Evolutionary conservation across 2,888 invertebrate genomes (phyloP), one percentile per base, ranked within the genome.

Genomic region (Theretra japonica): DNA sequence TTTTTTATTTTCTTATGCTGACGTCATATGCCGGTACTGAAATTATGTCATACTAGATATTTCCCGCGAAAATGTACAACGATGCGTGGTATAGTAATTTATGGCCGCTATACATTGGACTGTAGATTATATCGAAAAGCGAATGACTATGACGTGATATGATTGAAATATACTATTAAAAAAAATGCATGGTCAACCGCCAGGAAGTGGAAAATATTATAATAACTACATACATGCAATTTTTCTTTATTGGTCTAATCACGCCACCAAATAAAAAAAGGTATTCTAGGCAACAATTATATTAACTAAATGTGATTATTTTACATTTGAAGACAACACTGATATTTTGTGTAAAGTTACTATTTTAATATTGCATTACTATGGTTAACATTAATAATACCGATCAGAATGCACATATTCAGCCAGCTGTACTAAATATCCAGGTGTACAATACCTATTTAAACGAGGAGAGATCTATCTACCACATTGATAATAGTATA

Each of bases 1-100:
- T n/a, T 62, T 25, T 60, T 41, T 41, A 71, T 65, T 71, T 71
- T 70, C 33, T 19, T 23, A 65, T 19, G 56, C 30, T 71, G 70
- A 65, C 65, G 62, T 65, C 70, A 70, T 70, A 17, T 62, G 17
- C 23, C 41, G 11, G 70, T 56, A 50, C 33, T 23, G 33, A 56
- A 56, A 33, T 48, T 4, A 25, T 8, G 53, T 70, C 60, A 65
- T 15, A 41, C 41, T 23, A 8, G 33, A 65, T 23, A 41, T 48
- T 15, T 23, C 15, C 0, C 8, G 23, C 19, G 1, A 48, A 48
- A 5, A 41, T 1, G 23, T 65, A 5, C 11, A 21, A 15, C 5
- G 41, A 41, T 23, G 5, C 17, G 6, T 41, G 17, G 15, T 23
- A 60, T 48, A 48, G 17, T 41, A 41, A 65, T 17, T 65, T 65